A percentile compares a stretch with the other conserved stretches of the same genome.
Conservation (phyloP, 2,797 vertebrate species). For the Streptopelia turtur region DNA sequence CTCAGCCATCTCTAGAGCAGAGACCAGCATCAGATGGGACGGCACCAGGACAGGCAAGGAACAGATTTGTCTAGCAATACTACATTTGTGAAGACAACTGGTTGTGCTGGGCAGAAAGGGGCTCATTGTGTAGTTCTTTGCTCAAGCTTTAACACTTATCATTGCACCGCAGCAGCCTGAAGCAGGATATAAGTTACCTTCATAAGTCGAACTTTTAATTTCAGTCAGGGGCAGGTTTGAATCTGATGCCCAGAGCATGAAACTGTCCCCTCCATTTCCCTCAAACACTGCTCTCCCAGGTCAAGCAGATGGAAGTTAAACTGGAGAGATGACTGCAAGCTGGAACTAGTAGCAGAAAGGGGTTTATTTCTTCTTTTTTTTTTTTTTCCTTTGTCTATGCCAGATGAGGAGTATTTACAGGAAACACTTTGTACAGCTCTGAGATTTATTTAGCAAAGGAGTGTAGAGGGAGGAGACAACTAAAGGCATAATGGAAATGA, state of each 20-base stretch:
- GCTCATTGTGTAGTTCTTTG: neutral
- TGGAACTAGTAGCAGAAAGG: conserved; percentile 6
- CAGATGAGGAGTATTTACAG: conserved; percentile 60
- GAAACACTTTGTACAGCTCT: conserved; percentile 39
- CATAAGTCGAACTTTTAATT: neutral
- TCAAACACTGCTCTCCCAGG: neutral
- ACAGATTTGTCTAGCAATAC: neutral
- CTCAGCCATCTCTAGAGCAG: neutral
- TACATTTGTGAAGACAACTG: neutral
- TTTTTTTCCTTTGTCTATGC: conserved; percentile 2
- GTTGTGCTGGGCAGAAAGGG: neutral
- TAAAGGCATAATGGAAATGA: conserved; percentile 52
- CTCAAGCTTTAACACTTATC: neutral
- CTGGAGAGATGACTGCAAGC: neutral
- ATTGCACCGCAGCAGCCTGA: neutral
- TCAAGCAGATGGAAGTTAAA: neutral
- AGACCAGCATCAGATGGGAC: neutral
- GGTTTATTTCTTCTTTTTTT: neutral
- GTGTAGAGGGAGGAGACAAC: conserved; percentile 47
- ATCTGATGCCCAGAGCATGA: neutral
- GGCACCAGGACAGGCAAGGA: neutral
- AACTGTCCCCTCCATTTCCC: neutral
- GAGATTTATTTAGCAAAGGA: conserved; percentile 54
- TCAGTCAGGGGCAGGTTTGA: neutral
- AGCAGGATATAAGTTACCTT: neutral